Evolutionary conservation across 2,113 vertebrate species (phyloP).

Genomic region (Phylloscopus trochilus): DNA sequence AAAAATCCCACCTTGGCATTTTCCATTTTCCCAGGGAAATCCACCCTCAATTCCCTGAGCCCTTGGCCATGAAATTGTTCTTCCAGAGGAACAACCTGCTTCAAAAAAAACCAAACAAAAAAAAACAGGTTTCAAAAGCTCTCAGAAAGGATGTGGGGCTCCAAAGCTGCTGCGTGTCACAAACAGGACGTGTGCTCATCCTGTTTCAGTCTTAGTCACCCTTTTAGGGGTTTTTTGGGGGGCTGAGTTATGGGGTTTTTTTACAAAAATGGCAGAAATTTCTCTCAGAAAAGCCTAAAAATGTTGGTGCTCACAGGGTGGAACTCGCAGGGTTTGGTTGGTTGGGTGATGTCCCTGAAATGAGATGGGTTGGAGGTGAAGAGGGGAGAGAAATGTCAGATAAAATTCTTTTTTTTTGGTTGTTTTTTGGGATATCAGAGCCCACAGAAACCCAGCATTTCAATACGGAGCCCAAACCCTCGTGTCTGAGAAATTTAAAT

Average conservation of each 20-base stretch:
- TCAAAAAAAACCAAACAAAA: accelerated
- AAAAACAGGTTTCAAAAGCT: background rate
- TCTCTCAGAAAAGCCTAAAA: background rate
- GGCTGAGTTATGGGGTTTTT: background rate
- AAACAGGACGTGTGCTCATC: conserved; percentile 40
- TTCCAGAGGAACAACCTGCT: background rate
- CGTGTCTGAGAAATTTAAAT: background rate
- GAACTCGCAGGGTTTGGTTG: background rate
- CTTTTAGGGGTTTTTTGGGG: background rate
- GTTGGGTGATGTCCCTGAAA: background rate
- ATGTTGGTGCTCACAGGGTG: background rate
- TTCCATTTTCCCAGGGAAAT: background rate
- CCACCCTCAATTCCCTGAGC: background rate
- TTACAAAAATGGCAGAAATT: background rate
- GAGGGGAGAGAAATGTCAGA: background rate
- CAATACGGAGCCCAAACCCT: background rate
- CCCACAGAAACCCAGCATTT: background rate
- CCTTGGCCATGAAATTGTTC: accelerated
- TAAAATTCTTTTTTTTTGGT: background rate
- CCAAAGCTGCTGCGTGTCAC: background rate
- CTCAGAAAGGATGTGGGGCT: background rate
- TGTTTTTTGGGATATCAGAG: background rate
- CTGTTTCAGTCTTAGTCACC: conserved; percentile 32
- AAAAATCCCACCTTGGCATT: background rate
- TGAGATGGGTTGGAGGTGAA: background rate